Conservation (phyloP, 2,797 vertebrate species). For the Channallabes apus region DNA sequence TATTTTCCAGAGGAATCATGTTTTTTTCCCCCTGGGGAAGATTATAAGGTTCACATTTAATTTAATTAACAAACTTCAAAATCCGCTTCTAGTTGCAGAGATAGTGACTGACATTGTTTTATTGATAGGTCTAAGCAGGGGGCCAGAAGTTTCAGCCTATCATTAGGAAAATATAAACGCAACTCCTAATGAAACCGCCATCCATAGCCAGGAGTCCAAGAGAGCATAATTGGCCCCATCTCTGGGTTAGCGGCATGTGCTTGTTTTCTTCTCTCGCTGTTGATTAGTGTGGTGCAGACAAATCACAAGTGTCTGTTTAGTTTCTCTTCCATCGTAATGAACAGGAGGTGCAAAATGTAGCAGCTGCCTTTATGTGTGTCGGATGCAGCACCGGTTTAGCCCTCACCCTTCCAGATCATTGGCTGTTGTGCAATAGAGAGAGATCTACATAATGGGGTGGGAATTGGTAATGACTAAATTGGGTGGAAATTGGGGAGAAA, state of each 20-base stretch:
- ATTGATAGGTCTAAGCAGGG: not conserved
- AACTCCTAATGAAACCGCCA: not conserved
- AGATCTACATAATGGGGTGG: slow-evolving; percentile 21
- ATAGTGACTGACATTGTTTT: not conserved
- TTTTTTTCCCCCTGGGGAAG: not conserved
- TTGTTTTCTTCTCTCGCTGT: not conserved
- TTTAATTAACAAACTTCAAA: not conserved
- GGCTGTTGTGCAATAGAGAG: slow-evolving; percentile 14
- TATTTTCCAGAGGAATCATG: not conserved
- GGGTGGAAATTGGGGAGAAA: slow-evolving; percentile 20
- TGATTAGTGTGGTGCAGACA: not conserved
- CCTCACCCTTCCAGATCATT: slow-evolving; percentile 11
- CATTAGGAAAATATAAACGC: not conserved
- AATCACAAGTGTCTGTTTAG: slow-evolving; percentile 4
- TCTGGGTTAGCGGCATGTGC: not conserved
- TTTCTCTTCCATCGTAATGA: slow-evolving; percentile 22
- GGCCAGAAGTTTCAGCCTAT: not conserved
- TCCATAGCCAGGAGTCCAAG: not conserved
- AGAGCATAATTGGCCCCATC: not conserved
- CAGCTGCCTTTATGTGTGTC: slow-evolving; percentile 16
- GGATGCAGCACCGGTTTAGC: slow-evolving; percentile 14
- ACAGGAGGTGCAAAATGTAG: not conserved
- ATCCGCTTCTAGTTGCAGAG: not conserved
- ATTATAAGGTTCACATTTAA: not conserved
- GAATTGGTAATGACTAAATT: slow-evolving; percentile 34